Conservation (phyloP, 2,797 vertebrate species). For the Rhabdomys pumilio region DNA sequence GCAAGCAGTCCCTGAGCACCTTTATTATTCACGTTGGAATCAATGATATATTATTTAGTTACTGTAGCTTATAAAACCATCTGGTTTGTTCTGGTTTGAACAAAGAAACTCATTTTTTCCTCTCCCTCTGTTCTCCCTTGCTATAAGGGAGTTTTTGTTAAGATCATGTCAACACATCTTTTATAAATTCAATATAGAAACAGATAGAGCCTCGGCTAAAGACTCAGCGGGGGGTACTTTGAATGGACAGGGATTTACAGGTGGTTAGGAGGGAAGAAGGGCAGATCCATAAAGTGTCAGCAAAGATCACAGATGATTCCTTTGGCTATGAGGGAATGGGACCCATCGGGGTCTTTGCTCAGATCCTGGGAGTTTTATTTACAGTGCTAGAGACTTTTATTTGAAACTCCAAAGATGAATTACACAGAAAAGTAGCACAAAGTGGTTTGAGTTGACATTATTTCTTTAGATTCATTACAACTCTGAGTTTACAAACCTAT, state of each 20-base stretch:
- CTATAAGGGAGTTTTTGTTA: constrained; percentile 71
- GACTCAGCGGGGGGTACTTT: constrained; percentile 73
- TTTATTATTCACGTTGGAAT: constrained; percentile 88
- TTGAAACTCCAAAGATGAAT: constrained; percentile 77
- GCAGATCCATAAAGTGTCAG: constrained; percentile 42
- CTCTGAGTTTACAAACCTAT: constrained; percentile 64
- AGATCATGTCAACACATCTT: constrained; percentile 87
- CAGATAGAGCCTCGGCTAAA: constrained; percentile 65
- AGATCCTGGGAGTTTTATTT: constrained; percentile 71
- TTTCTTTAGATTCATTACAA: constrained; percentile 76
- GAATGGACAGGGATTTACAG: constrained; percentile 76
- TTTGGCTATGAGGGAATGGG: constrained; percentile 60
- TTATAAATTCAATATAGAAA: constrained; percentile 85
- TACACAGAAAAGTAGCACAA: constrained; percentile 57
- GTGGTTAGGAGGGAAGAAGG: constrained; percentile 70
- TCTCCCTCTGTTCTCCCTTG: constrained; percentile 57
- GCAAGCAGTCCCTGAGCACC: constrained; percentile 83
- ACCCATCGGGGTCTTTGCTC: constrained; percentile 42
- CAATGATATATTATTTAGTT: constrained; percentile 85
- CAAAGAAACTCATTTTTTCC: constrained; percentile 87
- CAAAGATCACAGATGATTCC: constrained; percentile 65
- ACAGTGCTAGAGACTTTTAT: constrained; percentile 70
- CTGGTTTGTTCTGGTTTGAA: constrained; percentile 86
- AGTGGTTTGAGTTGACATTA: constrained; percentile 59
- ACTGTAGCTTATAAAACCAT: constrained; percentile 86